Percentiles rank a stretch among this genome's conserved stretches.
phyloP scores from a whole-genome alignment of 2,888 invertebrate species.

The Acronicta leporina region DNA sequence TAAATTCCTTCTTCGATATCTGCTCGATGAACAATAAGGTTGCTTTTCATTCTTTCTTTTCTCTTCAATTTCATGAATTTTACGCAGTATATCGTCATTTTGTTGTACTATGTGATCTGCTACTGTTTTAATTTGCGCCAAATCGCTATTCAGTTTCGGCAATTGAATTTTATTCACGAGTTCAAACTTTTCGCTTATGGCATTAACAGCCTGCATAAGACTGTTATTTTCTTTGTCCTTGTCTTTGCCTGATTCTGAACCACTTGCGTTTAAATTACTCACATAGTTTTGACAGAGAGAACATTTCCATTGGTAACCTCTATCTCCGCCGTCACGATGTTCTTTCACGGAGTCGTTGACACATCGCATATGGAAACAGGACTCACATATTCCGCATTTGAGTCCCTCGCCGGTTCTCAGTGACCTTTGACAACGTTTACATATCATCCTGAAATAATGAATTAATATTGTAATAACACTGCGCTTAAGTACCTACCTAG shows the following conservation, averaged over 20 bases:
- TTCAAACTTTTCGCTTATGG: constrained; percentile 75
- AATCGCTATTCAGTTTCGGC: constrained; percentile 74
- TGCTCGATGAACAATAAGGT: constrained; percentile 23
- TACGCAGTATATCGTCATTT: constrained; percentile 71
- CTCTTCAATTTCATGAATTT: constrained; percentile 64
- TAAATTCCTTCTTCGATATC: constrained; percentile 64
- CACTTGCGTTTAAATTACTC: constrained; percentile 42
- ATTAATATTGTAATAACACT: neutral
- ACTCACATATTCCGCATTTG: constrained; percentile 67
- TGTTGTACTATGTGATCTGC: constrained; percentile 72
- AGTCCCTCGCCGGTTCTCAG: constrained; percentile 64
- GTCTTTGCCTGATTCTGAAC: constrained; percentile 46
- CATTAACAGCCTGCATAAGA: constrained; percentile 62
- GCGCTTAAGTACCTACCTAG: neutral
- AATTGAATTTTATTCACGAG: constrained; percentile 78
- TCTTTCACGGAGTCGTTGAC: constrained; percentile 53
- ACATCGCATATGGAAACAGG: constrained; percentile 65
- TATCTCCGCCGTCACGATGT: constrained; percentile 65
- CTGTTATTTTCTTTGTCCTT: constrained; percentile 48
- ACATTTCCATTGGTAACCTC: constrained; percentile 73
- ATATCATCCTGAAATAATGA: constrained; percentile 64
- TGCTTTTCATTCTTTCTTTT: constrained; percentile 53
- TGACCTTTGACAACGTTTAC: constrained; percentile 68
- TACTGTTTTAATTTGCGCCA: constrained; percentile 68
- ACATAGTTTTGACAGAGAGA: constrained; percentile 69